These are phyloP conservation scores for Enteromius trimaculatus DNA, from an alignment of 2,797 vertebrate species.

Conservation along the genomic window DNA sequence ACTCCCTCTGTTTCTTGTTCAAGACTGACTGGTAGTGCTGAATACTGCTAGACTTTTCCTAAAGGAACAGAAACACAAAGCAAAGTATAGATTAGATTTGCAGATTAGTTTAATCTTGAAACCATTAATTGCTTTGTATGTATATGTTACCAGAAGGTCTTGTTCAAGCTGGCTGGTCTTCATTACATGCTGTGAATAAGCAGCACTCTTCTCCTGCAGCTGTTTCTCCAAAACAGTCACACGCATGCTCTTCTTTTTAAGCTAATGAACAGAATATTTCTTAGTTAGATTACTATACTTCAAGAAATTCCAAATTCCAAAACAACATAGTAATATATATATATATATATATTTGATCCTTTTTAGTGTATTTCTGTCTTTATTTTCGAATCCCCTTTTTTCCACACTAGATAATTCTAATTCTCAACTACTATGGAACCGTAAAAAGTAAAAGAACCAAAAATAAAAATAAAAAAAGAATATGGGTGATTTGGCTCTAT, in stretches of 20 bases:
- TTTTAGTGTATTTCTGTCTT: background rate
- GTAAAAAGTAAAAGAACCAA: no score
- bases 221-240: slow-evolving; percentile 78
- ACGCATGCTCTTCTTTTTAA: slow-evolving; percentile 78
- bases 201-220: slow-evolving; percentile 64
- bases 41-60: slow-evolving; percentile 77
- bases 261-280: slow-evolving; percentile 67
- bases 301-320: background rate
- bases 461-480: no score
- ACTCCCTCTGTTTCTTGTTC: slow-evolving; percentile 72
- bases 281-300: background rate
- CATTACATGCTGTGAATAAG: slow-evolving; percentile 54
- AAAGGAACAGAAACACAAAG: slow-evolving; percentile 4
- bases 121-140: background rate
- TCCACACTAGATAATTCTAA: background rate
- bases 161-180: slow-evolving; percentile 47
- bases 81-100: background rate
- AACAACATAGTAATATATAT: background rate
- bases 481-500: no score
- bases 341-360: background rate
- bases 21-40: slow-evolving; percentile 74
- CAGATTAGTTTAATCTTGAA: slow-evolving; percentile 2
- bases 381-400: no score
- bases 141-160: slow-evolving; percentile 51
- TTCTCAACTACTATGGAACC: no score